Evolutionary conservation across 2,888 invertebrate genomes (phyloP).

Genomic region (Unio pictorum): DNA sequence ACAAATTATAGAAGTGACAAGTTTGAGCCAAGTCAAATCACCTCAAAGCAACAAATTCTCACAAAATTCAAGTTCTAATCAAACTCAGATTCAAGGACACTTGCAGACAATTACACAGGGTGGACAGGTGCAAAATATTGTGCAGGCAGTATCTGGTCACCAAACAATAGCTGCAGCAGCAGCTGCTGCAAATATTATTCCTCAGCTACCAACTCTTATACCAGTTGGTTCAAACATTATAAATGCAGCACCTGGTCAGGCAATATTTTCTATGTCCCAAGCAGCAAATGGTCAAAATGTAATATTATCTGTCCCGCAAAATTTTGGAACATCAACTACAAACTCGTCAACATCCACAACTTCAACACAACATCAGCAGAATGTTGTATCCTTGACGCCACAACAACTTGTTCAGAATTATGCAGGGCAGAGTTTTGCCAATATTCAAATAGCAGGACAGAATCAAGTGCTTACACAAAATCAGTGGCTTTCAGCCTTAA

Average conservation of each 20-base stretch:
- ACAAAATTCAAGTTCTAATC: too few relatives aligned
- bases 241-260: slow-evolving; percentile 48
- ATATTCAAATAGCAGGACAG: slow-evolving; percentile 48
- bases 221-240: slow-evolving; percentile 39
- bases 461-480: slow-evolving; percentile 55
- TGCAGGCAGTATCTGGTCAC: slow-evolving; percentile 12
- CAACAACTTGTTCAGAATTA: slow-evolving; percentile 52
- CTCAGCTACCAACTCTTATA: slow-evolving; percentile 46
- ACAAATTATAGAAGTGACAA: slow-evolving; percentile 7
- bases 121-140: too few relatives aligned
- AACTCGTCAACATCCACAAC: slow-evolving; percentile 41
- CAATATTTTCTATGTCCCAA: slow-evolving; percentile 44
- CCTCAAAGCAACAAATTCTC: slow-evolving; percentile 2
- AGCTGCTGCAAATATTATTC: slow-evolving; percentile 41
- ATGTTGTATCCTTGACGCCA: slow-evolving; percentile 34
- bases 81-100: too few relatives aligned
- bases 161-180: slow-evolving; percentile 47
- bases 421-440: slow-evolving; percentile 46
- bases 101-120: too few relatives aligned
- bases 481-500: slow-evolving; percentile 48
- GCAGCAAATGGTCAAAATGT: slow-evolving; percentile 30
- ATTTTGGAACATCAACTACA: slow-evolving; percentile 23
- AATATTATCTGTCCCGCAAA: slow-evolving; percentile 45
- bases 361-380: slow-evolving; percentile 45
- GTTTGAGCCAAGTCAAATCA: slow-evolving; percentile 1